Base-by-base conservation (phyloP, 1,140 invertebrate species). In the Trichogramma pretiosum region DNA sequence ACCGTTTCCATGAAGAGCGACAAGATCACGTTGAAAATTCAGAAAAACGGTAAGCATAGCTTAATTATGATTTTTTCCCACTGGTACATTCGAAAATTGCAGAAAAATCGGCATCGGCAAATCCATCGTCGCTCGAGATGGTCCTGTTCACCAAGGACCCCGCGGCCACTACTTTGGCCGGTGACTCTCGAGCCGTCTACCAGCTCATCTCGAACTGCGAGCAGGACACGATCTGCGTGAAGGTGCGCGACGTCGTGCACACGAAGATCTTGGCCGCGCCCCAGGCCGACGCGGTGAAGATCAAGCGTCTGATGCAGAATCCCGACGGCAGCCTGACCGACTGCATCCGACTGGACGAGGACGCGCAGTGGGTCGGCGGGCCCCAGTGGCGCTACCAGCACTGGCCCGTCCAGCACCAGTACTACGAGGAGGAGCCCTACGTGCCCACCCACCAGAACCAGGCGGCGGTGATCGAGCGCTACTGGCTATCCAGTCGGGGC, bases 401-500 rank as follows among this genome's bases (percentile, higher is more conserved):
- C 48, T 84, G 80, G 80, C 82, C 82, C 0, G 73, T 84, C n/a
- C 77, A 84, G 54, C 64, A 77, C 7, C 70, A 80, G 53, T 65
- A 65, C 2, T 74, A 76, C 8, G 65, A 68, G 0, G 75, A 81
- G 37, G 77, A 78, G 54, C 73, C 79, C 0, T 81, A 83, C 55
- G 50, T 83, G 13, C 75, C 78, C 14, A 79, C 80, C 36, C 79
- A 82, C 56, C 67, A 67, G 5, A 67, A 74, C 36, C 83, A 82
- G 62, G 77, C 76, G 58, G 83, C 77, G 5, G 64, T 89, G 1
- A 67, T 79, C 0, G 86, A 89, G 57, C 79, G 82, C 3, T 87
- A 87, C 57, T 90, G 85, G 85, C 59, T 89, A 1, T 83, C 77
- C 41, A 83, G 83, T 13, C 67, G 74, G 39, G 86, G 86, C 3